Base-by-base conservation (phyloP, 2,113 vertebrate species). In the Stegostoma tigrinum region DNA sequence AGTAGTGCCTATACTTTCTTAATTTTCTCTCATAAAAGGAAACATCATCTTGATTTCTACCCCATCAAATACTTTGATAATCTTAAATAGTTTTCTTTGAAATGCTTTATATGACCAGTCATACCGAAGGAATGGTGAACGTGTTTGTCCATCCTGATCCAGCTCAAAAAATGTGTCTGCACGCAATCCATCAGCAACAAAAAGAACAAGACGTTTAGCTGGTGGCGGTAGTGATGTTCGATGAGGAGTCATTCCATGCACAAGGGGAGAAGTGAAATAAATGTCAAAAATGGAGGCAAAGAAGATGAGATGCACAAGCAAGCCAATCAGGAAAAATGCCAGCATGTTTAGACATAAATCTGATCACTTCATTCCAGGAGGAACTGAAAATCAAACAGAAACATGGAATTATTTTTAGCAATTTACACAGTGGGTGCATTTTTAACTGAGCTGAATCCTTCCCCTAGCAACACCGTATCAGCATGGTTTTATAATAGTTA, bases 271-370 rank as follows among this genome's bases (percentile, higher is more conserved):
- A 0, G 98, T 99, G 97, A 99, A 99, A 97, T 99, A 99, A 96
- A 99, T 99, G 96, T 99, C 99, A 97, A 99, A 99, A 97, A 99
- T 99, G 55, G 99, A 99, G 95, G 97, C 87, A 96, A 99, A 98
- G 97, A 99, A 99, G 66, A 99, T 97, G 42, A 98, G 97, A 19
- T 99, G 99, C 96, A 99, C 98, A 6, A 98, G 96, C 96, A 99
- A 97, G 34, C 98, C 99, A 66, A 98, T 96, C 0, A 98, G 27
- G 38, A 99, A 97, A 97, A 99, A 99, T 5, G 98, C 96, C 10
- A 97, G 97, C 97, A 98, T 97, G 96, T 96, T 97, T 98, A 34
- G 42, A 72, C 12, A 30, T 34, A 95, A 45, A 75, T 23, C 61
- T 34, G n/a, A 48, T 27, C 45, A 70, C 93, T 45, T 95, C 68